Percentiles rank a stretch among this genome's conserved stretches.
Evolutionary conservation across 1,140 invertebrate species (phyloP).

Genomic region (Penaeus japonicus): DNA sequence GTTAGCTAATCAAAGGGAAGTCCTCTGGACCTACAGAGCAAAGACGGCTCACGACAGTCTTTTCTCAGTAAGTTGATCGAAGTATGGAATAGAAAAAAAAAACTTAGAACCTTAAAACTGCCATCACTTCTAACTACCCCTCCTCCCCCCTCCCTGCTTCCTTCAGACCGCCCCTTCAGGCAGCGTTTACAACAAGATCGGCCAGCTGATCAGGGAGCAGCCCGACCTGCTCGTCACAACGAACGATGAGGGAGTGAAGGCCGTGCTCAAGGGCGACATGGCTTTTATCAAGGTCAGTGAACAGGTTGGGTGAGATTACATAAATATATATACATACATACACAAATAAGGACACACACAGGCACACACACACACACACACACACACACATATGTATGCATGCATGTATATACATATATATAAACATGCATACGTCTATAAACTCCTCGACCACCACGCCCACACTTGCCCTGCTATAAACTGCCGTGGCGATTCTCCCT

Average conservation of each 20-base stretch:
- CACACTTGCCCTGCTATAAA: too few relatives aligned
- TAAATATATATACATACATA: too few relatives aligned
- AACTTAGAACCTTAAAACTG: not conserved
- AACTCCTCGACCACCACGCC: too few relatives aligned
- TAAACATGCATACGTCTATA: too few relatives aligned
- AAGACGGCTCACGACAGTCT: conserved; percentile 59
- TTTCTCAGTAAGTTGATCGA: conserved; percentile 54
- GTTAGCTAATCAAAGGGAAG: conserved; percentile 45
- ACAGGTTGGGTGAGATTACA: too few relatives aligned
- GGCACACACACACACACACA: too few relatives aligned
- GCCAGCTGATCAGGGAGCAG: conserved; percentile 25
- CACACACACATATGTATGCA: too few relatives aligned
- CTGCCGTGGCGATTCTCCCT: too few relatives aligned
- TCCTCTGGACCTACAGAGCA: conserved; percentile 59
- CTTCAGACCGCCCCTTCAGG: conserved; percentile 11
- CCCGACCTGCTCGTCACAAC: conserved; percentile 44
- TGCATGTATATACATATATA: too few relatives aligned
- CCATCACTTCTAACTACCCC: not conserved
- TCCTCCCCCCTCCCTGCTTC: too few relatives aligned
- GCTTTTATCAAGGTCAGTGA: conserved; percentile 60
- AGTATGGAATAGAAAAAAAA: too few relatives aligned
- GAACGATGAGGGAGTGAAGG: conserved; percentile 56
- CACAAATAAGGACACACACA: too few relatives aligned
- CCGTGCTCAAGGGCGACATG: conserved; percentile 58
- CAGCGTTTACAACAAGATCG: conserved; percentile 41